Percentiles rank a stretch among this genome's conserved stretches.
Conservation (phyloP, 2,113 vertebrate species). For the Semnornis frantzii region DNA sequence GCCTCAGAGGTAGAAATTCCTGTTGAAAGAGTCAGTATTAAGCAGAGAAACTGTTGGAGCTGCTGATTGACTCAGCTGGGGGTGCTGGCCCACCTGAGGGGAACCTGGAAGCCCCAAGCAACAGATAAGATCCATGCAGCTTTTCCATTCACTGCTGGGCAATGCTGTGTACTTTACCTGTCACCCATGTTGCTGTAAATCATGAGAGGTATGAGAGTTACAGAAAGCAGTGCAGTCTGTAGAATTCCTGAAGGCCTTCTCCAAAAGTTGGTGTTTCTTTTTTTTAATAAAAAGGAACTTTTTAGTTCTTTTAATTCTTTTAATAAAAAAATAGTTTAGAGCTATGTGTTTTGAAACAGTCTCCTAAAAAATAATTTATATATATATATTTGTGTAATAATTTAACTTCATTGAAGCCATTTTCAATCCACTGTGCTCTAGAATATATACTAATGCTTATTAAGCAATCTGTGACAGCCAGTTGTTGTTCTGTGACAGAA, state of each 20-base stretch:
- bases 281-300: neutral
- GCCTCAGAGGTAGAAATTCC: neutral
- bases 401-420: neutral
- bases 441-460: neutral
- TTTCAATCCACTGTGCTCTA: neutral
- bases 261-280: neutral
- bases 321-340: neutral
- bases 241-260: neutral
- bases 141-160: neutral
- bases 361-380: neutral
- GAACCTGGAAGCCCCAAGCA: neutral
- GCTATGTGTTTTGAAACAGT: neutral
- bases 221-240: neutral
- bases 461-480: neutral
- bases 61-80: neutral
- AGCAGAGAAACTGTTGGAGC: neutral
- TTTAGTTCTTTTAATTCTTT: neutral
- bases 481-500: neutral
- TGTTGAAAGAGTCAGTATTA: neutral
- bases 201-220: neutral
- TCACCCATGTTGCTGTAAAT: neutral
- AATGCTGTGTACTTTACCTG: neutral
- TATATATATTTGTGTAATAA: neutral
- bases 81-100: neutral
- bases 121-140: neutral